Evolutionary conservation across 2,888 invertebrate species (phyloP).

Genomic region (Byasa hedistus): DNA sequence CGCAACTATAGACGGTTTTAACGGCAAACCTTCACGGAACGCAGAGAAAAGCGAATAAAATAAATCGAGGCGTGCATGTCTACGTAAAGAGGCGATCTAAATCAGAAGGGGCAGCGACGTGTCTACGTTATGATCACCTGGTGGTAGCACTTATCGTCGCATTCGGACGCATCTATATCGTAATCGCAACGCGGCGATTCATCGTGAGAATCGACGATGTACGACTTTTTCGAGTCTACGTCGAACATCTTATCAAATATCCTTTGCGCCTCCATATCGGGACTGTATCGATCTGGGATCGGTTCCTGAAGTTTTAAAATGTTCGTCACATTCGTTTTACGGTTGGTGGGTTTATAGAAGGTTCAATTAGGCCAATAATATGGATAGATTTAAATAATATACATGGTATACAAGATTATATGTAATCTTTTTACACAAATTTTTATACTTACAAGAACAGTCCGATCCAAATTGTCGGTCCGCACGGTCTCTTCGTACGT

Average conservation of each 20-base stretch:
- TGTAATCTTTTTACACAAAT: not conserved
- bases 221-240: slow-evolving; percentile 73
- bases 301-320: slow-evolving; percentile 76
- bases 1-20: slow-evolving; percentile 47
- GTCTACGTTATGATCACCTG: slow-evolving; percentile 74
- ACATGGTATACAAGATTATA: not conserved
- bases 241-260: slow-evolving; percentile 81
- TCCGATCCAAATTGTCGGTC: slow-evolving; percentile 65
- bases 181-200: slow-evolving; percentile 74
- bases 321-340: slow-evolving; percentile 53
- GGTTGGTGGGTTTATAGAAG: slow-evolving; percentile 20
- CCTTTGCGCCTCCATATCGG: slow-evolving; percentile 78
- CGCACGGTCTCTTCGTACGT: slow-evolving; percentile 69
- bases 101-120: slow-evolving; percentile 63
- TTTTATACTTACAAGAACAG: slow-evolving; percentile 66
- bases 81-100: slow-evolving; percentile 69
- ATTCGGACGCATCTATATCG: slow-evolving; percentile 76
- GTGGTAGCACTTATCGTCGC: slow-evolving; percentile 74
- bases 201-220: slow-evolving; percentile 66
- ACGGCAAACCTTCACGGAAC: slow-evolving; percentile 51
- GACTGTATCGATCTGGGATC: slow-evolving; percentile 79
- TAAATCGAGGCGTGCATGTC: slow-evolving; percentile 76
- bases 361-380: slow-evolving; percentile 10
- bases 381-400: slow-evolving; percentile 3
- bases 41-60: slow-evolving; percentile 65